Evolutionary conservation across 2,888 invertebrate genomes (phyloP), one percentile per base, ranked within the genome.

Genomic region (Baccha elongata): DNA sequence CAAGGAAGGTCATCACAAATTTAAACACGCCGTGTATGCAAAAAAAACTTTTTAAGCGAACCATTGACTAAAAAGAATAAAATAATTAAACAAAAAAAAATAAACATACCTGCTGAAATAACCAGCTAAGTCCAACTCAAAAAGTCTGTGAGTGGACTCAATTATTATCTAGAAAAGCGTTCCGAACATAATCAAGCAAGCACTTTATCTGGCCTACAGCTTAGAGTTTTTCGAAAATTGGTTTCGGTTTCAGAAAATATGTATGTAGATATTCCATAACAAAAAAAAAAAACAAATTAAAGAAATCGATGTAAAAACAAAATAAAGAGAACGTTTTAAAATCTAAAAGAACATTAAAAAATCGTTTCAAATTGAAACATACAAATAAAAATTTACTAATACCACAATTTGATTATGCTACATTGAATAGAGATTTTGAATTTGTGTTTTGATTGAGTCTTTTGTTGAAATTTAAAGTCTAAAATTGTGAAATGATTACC

Each of bases 341-440:
- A 64, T 72, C 71, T 55, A 64, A 48, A 53, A 44, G 42, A 71
- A 58, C 17, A 17, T n/a, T 62, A 37, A 53, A 42, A 46, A 26
- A 65, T 64, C 60, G 81, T 81, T 81, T 81, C 81, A 81, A 81
- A 81, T 81, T 81, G 81, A 81, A 81, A 81, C 81, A 76, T 44
- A 68, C 26, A 58, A 35, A 13, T 13, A n/a, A 44, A 42, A 50
- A 6, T 15, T 46, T 23, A 37, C 23, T 44, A 26, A 23, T 52
- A 60, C 29, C 42, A 76, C 64, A 42, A 23, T 13, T 19, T 48
- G 48, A 15, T 64, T 26, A 46, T 55, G 42, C 44, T 44, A 8
- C 26, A 46, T 0, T 26, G 35, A 37, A 55, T 15, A 35, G 53
- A 46, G 55, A 21, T 26, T 55, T 21, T 21, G 11, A 11, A 55